Percentiles rank a stretch among this genome's conserved stretches.
Conservation (phyloP, 2,797 vertebrate species). For the Spea hammondii region DNA sequence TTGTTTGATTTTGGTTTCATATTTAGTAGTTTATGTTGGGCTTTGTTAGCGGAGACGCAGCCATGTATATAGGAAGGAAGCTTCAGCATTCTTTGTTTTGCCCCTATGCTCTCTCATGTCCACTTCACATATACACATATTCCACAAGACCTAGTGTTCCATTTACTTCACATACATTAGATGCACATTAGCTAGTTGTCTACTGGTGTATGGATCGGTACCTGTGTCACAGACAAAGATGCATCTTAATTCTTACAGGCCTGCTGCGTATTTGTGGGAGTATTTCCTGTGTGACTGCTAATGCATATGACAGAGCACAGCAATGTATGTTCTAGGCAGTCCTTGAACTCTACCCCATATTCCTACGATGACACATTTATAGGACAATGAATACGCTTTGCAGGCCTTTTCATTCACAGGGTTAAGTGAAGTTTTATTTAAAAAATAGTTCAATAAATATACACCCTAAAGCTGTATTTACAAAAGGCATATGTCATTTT, state of each 20-base stretch:
- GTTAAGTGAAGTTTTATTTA: background rate
- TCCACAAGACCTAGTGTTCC: no score
- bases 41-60: no score
- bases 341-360: constrained; percentile 36
- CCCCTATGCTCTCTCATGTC: no score
- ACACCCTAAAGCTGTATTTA: background rate
- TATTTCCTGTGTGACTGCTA: constrained; percentile 1
- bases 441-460: background rate
- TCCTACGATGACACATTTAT: constrained; percentile 1
- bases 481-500: background rate
- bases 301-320: background rate
- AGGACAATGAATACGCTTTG: background rate
- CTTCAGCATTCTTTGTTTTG: no score
- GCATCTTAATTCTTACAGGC: background rate
- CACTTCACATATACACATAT: no score
- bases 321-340: background rate
- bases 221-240: no score
- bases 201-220: no score
- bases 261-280: background rate
- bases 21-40: no score
- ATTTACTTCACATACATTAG: no score
- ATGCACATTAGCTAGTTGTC: no score
- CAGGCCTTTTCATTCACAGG: constrained; percentile 1
- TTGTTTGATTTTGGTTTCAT: no score
- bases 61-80: no score